A percentile compares a stretch with the other conserved stretches of the same genome.
Evolutionary conservation across 2,113 vertebrate genomes (phyloP).

Genomic region (Madoqua kirkii): DNA sequence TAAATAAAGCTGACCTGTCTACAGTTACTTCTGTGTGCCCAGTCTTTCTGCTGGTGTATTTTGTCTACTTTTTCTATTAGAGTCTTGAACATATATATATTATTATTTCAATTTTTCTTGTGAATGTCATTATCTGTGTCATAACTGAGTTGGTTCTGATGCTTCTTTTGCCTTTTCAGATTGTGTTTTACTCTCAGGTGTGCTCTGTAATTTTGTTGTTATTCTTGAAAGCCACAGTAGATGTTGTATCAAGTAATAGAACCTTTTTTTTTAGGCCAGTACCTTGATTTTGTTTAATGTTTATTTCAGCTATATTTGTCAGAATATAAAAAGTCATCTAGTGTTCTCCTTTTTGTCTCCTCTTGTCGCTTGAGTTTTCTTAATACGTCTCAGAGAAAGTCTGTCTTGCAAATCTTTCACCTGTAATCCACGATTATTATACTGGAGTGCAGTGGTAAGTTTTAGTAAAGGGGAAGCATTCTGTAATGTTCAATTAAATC

Average conservation of each 20-base stretch:
- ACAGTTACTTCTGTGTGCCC: neutral
- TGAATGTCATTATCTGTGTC: neutral
- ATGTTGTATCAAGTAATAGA: neutral
- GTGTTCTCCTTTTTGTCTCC: neutral
- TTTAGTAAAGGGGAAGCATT: neutral
- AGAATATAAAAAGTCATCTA: neutral
- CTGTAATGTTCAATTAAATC: neutral
- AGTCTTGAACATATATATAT: neutral
- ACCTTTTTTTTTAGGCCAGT: neutral
- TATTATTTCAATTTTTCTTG: neutral
- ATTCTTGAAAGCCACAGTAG: neutral
- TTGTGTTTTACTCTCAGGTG: neutral
- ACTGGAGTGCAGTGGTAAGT: neutral
- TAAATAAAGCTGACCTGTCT: neutral
- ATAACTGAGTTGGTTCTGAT: neutral
- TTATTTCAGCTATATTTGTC: neutral
- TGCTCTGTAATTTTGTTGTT: neutral
- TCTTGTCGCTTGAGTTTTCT: neutral
- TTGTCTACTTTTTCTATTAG: neutral
- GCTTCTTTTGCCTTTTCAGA: neutral
- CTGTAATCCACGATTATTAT: neutral
- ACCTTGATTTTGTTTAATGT: neutral
- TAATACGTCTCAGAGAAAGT: neutral
- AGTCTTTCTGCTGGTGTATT: neutral
- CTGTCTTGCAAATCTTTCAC: neutral